Percentiles rank a stretch among this genome's conserved stretches.
These are phyloP conservation scores for Thripadectes ignobilis DNA, from an alignment of 2,797 vertebrate genomes.

Conservation along the genomic window DNA sequence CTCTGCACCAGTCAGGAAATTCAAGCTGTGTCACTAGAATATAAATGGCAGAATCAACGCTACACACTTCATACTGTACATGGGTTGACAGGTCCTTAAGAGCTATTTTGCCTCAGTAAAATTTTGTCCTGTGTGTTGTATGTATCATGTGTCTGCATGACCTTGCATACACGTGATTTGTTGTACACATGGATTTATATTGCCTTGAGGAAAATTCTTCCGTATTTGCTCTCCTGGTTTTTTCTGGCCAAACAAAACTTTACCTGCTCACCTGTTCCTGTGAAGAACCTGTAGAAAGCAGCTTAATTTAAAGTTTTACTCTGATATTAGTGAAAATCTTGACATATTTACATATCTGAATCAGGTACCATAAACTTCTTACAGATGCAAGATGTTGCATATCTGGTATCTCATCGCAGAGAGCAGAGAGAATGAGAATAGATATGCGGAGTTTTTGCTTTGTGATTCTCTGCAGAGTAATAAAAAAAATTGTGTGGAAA, in stretches of 20 bases:
- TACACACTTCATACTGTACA: fast-evolving
- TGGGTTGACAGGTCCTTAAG: not conserved
- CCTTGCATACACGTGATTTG: fast-evolving
- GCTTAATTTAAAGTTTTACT: not conserved
- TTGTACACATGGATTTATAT: not conserved
- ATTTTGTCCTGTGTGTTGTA: not conserved
- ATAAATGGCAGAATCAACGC: not conserved
- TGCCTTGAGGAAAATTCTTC: not conserved
- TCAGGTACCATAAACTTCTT: not conserved
- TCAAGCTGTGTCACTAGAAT: not conserved
- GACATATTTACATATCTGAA: not conserved
- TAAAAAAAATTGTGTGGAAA: not conserved
- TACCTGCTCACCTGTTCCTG: not conserved
- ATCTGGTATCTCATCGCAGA: not conserved
- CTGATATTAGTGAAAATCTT: not conserved
- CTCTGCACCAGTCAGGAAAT: not conserved
- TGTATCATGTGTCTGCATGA: fast-evolving
- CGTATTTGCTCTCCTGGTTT: not conserved
- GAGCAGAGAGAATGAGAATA: not conserved
- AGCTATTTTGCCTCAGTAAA: not conserved
- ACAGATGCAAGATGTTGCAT: not conserved
- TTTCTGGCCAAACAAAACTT: not conserved
- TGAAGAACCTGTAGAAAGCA: not conserved
- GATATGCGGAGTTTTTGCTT: not conserved
- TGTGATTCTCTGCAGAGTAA: not conserved